phyloP scores from a whole-genome alignment of 2,888 invertebrate genomes.

The Drosophila meridiana region DNA sequence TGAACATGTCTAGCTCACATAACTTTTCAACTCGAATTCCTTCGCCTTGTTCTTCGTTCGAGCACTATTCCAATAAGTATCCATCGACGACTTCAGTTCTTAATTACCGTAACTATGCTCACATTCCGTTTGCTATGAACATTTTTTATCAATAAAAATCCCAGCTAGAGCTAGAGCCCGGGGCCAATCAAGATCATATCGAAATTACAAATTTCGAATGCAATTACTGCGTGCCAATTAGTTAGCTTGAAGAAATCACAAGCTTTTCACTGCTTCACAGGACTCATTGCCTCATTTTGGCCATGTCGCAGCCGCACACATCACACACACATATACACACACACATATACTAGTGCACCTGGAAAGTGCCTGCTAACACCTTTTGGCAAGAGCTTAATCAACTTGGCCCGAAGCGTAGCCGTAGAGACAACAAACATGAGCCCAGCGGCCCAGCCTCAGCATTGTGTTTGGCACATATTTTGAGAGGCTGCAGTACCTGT shows the following conservation, averaged over 20 bases:
- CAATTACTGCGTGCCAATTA: slow-evolving; percentile 6
- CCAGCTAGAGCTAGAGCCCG: background rate
- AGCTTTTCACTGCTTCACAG: slow-evolving; percentile 1
- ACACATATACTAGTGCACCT: background rate
- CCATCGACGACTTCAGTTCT: background rate
- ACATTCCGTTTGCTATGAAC: background rate
- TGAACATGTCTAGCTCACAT: background rate
- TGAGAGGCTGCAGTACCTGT: slow-evolving; percentile 23
- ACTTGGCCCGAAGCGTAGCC: slow-evolving; percentile 34
- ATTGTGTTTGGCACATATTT: slow-evolving; percentile 24
- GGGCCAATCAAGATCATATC: background rate
- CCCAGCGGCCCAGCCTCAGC: background rate
- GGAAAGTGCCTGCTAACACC: slow-evolving; percentile 37
- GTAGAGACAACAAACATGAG: slow-evolving; percentile 42
- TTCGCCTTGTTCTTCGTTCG: background rate
- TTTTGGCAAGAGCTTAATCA: slow-evolving; percentile 64
- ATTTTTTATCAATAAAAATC: background rate
- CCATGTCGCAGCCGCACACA: slow-evolving; percentile 7
- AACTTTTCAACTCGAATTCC: background rate
- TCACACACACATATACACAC: background rate
- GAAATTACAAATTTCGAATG: slow-evolving; percentile 2
- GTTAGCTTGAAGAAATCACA: slow-evolving; percentile 8
- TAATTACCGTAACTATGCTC: background rate
- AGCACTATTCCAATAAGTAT: background rate
- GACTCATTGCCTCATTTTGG: slow-evolving; percentile 21